Evolutionary conservation across 2,113 vertebrate species (phyloP).

Genomic region (Anguilla rostrata): DNA sequence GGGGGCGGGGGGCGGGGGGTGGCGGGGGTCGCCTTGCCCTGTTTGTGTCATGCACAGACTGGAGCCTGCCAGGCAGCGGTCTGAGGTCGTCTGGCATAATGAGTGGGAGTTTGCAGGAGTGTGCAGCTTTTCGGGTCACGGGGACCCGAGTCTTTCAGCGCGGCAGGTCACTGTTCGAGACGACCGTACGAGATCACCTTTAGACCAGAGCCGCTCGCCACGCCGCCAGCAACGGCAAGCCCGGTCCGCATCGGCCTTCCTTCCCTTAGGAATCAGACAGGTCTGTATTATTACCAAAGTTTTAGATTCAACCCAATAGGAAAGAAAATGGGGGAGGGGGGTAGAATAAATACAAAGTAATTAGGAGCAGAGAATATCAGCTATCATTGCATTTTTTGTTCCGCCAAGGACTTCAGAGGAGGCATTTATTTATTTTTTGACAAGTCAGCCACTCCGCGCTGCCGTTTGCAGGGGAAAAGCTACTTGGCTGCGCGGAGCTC

Average conservation of each 20-base stretch:
- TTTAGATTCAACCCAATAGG: slow-evolving; percentile 27
- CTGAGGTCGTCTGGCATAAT: background rate
- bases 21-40: too few relatives aligned
- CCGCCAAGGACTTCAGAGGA: slow-evolving; percentile 59
- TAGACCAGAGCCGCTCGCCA: background rate
- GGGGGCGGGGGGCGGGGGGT: too few relatives aligned
- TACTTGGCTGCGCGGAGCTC: background rate
- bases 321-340: slow-evolving; percentile 19
- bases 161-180: background rate
- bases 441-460: slow-evolving; percentile 54
- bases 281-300: slow-evolving; percentile 31
- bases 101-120: background rate
- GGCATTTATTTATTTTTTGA: slow-evolving; percentile 48
- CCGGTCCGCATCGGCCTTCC: background rate
- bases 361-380: slow-evolving; percentile 67
- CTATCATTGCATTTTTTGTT: slow-evolving; percentile 68
- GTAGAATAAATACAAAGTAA: slow-evolving; percentile 70
- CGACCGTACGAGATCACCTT: background rate
- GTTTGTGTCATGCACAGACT: too few relatives aligned
- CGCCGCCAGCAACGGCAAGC: background rate
- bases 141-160: background rate
- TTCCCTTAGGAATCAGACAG: slow-evolving; percentile 28
- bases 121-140: background rate
- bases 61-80: too few relatives aligned
- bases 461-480: slow-evolving; percentile 43